Conservation (phyloP, 23 tunicate genomes). For the Ciona savignyi region DNA sequence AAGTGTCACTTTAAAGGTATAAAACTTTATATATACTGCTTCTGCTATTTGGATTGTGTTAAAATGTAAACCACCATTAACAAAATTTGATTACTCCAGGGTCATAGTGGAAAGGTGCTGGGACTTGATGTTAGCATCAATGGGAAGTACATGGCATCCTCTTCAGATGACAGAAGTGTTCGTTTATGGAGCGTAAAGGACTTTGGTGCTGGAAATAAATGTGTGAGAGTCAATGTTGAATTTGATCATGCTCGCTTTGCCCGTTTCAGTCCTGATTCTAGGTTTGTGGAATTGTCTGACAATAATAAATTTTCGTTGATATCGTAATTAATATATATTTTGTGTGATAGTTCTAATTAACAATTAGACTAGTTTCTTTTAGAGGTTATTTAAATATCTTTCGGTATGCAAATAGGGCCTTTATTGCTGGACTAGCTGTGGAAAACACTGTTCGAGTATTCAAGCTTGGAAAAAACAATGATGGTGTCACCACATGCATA, state of each 20-base stretch:
- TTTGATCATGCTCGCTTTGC: constrained; percentile 72
- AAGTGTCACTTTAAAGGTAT: constrained; percentile 2
- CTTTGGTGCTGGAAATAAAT: constrained; percentile 77
- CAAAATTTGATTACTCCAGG: constrained; percentile 27
- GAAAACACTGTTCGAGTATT: constrained; percentile 67
- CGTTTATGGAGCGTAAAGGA: constrained; percentile 93
- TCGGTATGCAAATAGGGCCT: constrained; percentile 31
- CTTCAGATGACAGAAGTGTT: constrained; percentile 61
- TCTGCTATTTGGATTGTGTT: not conserved
- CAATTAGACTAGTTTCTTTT: not conserved
- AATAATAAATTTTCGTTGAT: not conserved
- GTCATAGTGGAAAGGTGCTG: constrained; percentile 61
- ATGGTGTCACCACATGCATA: constrained; percentile 25
- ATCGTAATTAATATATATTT: not conserved
- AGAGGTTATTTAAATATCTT: not conserved
- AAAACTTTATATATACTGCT: not conserved
- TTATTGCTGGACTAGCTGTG: constrained; percentile 54
- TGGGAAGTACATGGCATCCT: constrained; percentile 76
- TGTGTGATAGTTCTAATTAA: not conserved
- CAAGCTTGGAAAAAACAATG: constrained; percentile 67
- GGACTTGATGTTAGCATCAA: constrained; percentile 59
- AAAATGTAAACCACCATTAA: not conserved
- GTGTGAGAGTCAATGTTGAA: constrained; percentile 70
- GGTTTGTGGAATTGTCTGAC: constrained; percentile 13
- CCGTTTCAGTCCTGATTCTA: constrained; percentile 81